Evolutionary conservation across 2,113 vertebrate species (phyloP).

Genomic region (Vulpes lagopus): DNA sequence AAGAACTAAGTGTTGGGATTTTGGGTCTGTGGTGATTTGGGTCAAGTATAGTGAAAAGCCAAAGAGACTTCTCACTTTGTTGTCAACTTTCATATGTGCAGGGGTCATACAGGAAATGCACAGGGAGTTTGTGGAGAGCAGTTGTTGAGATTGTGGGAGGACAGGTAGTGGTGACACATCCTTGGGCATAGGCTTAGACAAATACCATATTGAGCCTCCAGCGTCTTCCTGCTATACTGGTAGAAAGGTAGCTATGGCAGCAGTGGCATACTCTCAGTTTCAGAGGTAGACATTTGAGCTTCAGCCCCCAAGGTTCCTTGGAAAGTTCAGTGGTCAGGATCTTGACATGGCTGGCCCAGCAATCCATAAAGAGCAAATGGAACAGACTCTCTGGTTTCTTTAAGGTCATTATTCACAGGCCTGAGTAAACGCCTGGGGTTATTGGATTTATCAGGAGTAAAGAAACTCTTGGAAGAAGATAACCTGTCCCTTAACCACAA

Average conservation of each 20-base stretch:
- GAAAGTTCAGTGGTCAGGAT: background rate
- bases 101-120: background rate
- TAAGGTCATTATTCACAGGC: background rate
- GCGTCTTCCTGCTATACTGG: background rate
- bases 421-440: background rate
- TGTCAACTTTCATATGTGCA: background rate
- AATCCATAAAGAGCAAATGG: background rate
- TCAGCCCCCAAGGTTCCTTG: background rate
- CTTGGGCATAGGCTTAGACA: background rate
- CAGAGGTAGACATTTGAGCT: background rate
- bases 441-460: background rate
- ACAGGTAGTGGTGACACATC: background rate
- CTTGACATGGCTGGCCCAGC: background rate
- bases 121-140: background rate
- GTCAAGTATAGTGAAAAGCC: background rate
- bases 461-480: conserved; percentile 46
- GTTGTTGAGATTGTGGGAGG: background rate
- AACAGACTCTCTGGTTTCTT: background rate
- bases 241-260: background rate
- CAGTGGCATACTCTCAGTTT: background rate
- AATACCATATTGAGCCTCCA: background rate
- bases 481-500: conserved; percentile 26
- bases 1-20: background rate
- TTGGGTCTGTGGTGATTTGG: background rate
- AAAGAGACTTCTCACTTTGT: background rate